A percentile compares a stretch with the other conserved stretches of the same genome.
Evolutionary conservation across 2,113 vertebrate species (phyloP).

Genomic region (Fulica atra): DNA sequence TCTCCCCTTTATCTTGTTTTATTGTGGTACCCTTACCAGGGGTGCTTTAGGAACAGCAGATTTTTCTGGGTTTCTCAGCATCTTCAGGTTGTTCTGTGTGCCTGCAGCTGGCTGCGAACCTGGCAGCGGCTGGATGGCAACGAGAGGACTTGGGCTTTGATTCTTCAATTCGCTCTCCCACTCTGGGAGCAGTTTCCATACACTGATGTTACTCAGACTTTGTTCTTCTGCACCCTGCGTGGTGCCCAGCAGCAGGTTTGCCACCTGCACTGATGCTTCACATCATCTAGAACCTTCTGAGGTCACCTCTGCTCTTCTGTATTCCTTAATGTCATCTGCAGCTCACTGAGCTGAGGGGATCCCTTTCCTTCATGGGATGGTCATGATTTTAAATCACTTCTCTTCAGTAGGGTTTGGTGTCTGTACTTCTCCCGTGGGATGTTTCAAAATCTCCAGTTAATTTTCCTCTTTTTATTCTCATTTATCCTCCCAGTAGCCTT

Average conservation of each 20-base stretch:
- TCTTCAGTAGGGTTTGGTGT: neutral
- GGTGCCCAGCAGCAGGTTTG: neutral
- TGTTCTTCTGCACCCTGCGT: accelerated
- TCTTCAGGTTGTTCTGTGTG: neutral
- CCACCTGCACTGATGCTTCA: neutral
- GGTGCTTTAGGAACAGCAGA: neutral
- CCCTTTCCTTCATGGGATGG: neutral
- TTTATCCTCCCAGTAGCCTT: too few species aligned
- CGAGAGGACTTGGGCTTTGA: neutral
- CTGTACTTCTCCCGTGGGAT: neutral
- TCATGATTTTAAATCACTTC: neutral
- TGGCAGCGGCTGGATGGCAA: neutral
- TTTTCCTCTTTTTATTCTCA: neutral
- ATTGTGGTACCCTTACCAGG: neutral
- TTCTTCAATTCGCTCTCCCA: accelerated
- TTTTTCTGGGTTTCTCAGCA: neutral
- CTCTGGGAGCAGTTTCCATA: neutral
- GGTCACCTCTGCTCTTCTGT: neutral
- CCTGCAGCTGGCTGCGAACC: neutral
- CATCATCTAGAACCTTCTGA: accelerated
- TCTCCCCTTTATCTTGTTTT: constrained; percentile 36
- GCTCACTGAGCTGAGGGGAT: neutral
- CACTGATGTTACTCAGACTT: neutral
- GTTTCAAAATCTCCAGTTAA: neutral
- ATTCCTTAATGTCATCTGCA: neutral